These are phyloP conservation scores for Gordius sp. DNA, from an alignment of 2,888 invertebrate genomes.

Conservation along the genomic window DNA sequence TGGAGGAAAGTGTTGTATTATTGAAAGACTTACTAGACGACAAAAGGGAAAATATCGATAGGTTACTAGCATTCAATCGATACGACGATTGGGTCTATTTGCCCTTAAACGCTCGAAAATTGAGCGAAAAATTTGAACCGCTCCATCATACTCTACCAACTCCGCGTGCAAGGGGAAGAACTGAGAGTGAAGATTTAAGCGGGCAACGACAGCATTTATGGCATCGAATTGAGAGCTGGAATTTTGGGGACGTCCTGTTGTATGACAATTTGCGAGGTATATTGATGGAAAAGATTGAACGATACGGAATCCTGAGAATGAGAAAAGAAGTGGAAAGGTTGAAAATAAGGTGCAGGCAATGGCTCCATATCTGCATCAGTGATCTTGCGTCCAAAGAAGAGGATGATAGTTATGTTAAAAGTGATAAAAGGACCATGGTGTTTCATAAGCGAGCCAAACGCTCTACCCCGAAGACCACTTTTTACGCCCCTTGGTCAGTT, in stretches of 20 bases:
- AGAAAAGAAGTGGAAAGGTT: neutral
- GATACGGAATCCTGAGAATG: neutral
- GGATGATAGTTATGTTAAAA: too few relatives aligned
- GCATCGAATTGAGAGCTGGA: too few relatives aligned
- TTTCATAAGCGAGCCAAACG: too few relatives aligned
- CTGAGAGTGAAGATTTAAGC: too few relatives aligned
- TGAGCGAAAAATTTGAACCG: neutral
- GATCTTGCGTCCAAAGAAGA: neutral
- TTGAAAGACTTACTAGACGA: neutral
- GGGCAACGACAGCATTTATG: too few relatives aligned
- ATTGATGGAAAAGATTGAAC: conserved; percentile 10
- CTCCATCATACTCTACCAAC: neutral
- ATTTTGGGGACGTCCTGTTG: neutral
- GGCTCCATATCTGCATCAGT: conserved; percentile 1
- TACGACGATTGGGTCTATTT: neutral
- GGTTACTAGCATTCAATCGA: neutral
- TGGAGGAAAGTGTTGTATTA: conserved; percentile 1
- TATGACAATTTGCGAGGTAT: neutral
- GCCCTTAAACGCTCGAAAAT: neutral
- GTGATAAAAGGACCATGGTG: too few relatives aligned
- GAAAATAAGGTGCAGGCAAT: neutral
- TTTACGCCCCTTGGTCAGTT: conserved; percentile 5
- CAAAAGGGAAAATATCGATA: neutral
- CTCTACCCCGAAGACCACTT: neutral
- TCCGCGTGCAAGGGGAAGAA: neutral